Percentiles rank a stretch among this genome's conserved stretches.
These are phyloP conservation scores for Eretmochelys imbricata DNA, from an alignment of 2,113 vertebrate genomes.

Conservation along the genomic window DNA sequence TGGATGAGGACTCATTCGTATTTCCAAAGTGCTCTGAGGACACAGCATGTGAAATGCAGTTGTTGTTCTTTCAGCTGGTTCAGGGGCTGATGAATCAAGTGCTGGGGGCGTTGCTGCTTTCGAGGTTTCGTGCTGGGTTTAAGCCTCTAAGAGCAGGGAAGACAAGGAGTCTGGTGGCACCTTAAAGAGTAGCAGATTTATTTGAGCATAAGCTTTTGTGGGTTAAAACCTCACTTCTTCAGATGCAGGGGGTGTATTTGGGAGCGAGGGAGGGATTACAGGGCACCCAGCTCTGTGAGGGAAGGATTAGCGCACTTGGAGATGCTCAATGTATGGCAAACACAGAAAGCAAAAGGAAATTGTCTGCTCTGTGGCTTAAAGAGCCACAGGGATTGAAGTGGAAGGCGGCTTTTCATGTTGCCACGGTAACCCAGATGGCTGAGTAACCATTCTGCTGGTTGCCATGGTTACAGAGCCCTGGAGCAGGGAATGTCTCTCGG, in stretches of 20 bases:
- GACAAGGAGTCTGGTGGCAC: too few relatives aligned
- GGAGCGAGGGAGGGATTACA: not conserved
- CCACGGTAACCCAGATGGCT: constrained; percentile 77
- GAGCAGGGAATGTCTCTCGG: constrained; percentile 36
- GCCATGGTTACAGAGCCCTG: constrained; percentile 72
- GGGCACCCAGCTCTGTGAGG: not conserved
- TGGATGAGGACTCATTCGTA: not conserved
- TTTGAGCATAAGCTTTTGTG: too few relatives aligned
- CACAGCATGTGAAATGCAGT: too few relatives aligned
- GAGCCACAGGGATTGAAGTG: not conserved
- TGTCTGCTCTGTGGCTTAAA: constrained; percentile 24
- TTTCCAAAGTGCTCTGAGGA: not conserved
- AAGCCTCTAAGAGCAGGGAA: not conserved
- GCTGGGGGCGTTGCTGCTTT: not conserved
- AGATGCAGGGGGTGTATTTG: not conserved
- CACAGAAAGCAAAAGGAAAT: constrained; percentile 19
- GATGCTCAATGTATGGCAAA: not conserved
- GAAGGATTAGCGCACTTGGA: not conserved
- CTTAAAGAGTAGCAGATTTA: too few relatives aligned
- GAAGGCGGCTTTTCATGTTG: constrained; percentile 71
- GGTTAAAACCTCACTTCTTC: too few relatives aligned
- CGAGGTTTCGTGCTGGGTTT: not conserved
- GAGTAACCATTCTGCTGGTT: constrained; percentile 78
- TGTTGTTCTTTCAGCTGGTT: not conserved
- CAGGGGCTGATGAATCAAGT: not conserved